Evolutionary conservation across 2,888 invertebrate species (phyloP).

Genomic region (Aplocera efformata): DNA sequence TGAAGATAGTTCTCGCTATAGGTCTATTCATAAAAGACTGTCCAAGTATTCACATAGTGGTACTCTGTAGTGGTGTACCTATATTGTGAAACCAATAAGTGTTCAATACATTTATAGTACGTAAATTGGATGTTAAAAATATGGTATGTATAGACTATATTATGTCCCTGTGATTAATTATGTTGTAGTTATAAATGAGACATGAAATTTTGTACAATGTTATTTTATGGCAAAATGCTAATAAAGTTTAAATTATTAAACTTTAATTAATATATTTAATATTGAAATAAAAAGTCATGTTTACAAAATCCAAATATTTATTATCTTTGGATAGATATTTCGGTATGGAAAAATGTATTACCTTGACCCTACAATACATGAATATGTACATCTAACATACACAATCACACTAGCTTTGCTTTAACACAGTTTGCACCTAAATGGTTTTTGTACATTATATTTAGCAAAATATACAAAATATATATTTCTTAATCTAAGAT

Average conservation of each 20-base stretch:
- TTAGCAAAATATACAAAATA: constrained; percentile 31
- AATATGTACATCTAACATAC: constrained; percentile 37
- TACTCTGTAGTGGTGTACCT: constrained; percentile 54
- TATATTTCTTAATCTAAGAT: constrained; percentile 11
- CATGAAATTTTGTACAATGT: too few relatives aligned
- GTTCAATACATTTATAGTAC: too few relatives aligned
- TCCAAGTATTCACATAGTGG: constrained; percentile 61
- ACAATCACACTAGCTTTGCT: constrained; percentile 42
- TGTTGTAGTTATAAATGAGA: too few relatives aligned
- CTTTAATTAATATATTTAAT: too few relatives aligned
- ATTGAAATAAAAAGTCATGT: constrained; percentile 15
- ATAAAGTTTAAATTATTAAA: too few relatives aligned
- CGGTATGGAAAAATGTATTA: constrained; percentile 43
- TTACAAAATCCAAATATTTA: constrained; percentile 50
- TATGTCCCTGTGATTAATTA: too few relatives aligned
- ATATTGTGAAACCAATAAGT: constrained; percentile 13
- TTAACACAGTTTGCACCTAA: constrained; percentile 32
- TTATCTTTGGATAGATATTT: constrained; percentile 49
- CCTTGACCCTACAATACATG: constrained; percentile 38
- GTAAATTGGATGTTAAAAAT: too few relatives aligned
- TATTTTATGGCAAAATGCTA: too few relatives aligned
- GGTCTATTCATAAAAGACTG: constrained; percentile 46
- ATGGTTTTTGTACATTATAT: constrained; percentile 27
- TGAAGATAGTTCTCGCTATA: constrained; percentile 53
- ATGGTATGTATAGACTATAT: too few relatives aligned